Evolutionary conservation across 1,140 invertebrate genomes (phyloP), one percentile per base, ranked within the genome.

Genomic region (Portunus trituberculatus): DNA sequence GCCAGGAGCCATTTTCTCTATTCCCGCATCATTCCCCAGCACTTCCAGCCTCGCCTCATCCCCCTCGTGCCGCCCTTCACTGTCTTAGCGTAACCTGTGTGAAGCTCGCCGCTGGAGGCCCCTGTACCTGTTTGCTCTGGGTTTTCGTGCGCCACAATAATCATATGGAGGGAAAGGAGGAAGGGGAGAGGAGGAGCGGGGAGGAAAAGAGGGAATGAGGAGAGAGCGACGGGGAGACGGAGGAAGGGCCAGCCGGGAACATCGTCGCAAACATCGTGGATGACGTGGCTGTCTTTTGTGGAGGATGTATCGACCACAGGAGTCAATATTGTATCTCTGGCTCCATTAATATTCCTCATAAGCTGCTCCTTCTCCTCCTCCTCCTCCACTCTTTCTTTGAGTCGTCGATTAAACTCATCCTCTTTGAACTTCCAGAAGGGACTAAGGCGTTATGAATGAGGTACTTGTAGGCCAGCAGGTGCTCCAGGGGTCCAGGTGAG

Each of bases 281-380:
- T n/a, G 67, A 76, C 67, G 67, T 76, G 67, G 67, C 25, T 76
- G 67, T 76, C 67, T 76, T 59, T 76, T 76, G 67, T 76, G 67
- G 67, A 25, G 67, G 67, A 25, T 7, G 67, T 76, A 76, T 76
- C 67, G 67, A 76, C n/a, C 67, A 20, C 67, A 20, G 4, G 25
- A 7, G 67, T n/a, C 67, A 76, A 25, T 76, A 76, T 76, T 76
- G 67, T n/a, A n/a, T 76, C 67, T 76, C 67, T 7, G 25, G 67
- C 67, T 76, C 67, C 67, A 76, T 76, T 76, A 76, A 76, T 76
- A 76, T 76, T 76, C 16, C 67, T n/a, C 67, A 76, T n/a, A 76
- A 76, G n/a, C 67, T 76, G 67, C 16, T 76, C 12, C 67, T 76
- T 20, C 67, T 76, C 20, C 67, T 59, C 52, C 20, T 59, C 20